Evolutionary conservation across 2,797 vertebrate genomes (phyloP).

Genomic region (Sphenopsis melanotis): DNA sequence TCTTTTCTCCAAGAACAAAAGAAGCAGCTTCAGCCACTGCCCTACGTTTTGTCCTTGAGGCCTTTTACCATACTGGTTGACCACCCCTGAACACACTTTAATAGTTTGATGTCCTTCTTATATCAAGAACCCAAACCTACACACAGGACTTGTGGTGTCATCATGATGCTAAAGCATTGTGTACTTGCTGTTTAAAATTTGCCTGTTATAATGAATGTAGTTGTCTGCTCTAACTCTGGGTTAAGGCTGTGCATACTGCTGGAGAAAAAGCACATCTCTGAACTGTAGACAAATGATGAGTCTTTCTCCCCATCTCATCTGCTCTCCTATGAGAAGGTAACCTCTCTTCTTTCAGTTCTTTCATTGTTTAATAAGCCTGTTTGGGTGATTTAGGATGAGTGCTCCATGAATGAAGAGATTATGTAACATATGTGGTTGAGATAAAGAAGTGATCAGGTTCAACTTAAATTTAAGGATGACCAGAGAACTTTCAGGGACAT

Average conservation of each 20-base stretch:
- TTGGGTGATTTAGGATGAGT: background rate
- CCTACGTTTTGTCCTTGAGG: accelerated
- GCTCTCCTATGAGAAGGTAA: conserved; percentile 17
- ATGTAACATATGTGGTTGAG: background rate
- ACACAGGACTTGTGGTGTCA: background rate
- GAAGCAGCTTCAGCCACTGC: background rate
- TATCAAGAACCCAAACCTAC: background rate
- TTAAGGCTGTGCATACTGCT: conserved; percentile 43
- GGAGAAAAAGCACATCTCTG: conserved; percentile 37
- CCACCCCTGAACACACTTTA: background rate
- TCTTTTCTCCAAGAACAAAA: background rate
- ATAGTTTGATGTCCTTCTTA: background rate
- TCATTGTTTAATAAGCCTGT: background rate
- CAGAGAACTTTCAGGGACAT: background rate
- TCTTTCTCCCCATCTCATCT: background rate
- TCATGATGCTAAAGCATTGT: background rate
- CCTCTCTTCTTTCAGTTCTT: background rate
- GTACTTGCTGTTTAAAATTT: background rate
- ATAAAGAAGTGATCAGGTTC: background rate
- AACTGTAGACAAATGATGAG: background rate
- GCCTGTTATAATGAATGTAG: background rate
- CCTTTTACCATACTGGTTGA: background rate
- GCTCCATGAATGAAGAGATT: background rate
- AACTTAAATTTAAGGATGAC: background rate
- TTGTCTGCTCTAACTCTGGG: background rate